Evolutionary conservation across 1,140 invertebrate species (phyloP), one percentile per base, ranked within the genome.

Genomic region (Drosophila repleta): DNA sequence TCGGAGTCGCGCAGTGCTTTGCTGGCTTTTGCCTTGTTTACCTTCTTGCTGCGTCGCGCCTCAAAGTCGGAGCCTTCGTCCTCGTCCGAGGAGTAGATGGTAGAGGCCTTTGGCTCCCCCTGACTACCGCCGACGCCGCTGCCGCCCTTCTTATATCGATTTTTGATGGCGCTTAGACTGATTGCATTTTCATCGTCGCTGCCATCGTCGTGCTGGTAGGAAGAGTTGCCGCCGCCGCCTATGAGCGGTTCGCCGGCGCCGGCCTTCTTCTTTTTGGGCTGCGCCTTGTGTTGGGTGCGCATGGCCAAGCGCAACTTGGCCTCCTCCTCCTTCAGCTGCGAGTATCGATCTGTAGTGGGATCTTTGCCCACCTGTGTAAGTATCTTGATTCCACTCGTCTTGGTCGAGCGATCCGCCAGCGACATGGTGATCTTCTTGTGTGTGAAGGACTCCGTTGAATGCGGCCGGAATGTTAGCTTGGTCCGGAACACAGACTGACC

Each of bases 401-500:
- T 99, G 58, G 96, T 97, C n/a, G 97, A 98, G 10, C 98, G 94
- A 91, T 99, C 99, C 4, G 98, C 99, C 48, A 99, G 93, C 0
- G 98, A 99, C 92, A 99, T 94, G 0, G 98, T 99, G 96, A 99
- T 99, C 94, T 99, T 99, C 67, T 98, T 95, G 93, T 99, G 98
- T 1, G 98, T 99, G 92, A 99, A 98, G 2, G 97, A 99, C 85
- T 99, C 98, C 0, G 98, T 99, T 0, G 98, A 99, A 91, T 99
- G 97, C 1, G 98, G 98, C 62, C 98, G 94, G 95, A 99, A 99
- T 0, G 97, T 97, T 0, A 99, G 93, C 92, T 99, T 99, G 1
- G 98, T 99, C 46, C 96, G 94, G 91, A 99, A 99, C 4, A 99
- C 97, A 0, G 97, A 96, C 92, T 99, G 98, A 0, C 98, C 99